Evolutionary conservation across 2,888 invertebrate genomes (phyloP).

Genomic region (Apotomis betuletana): DNA sequence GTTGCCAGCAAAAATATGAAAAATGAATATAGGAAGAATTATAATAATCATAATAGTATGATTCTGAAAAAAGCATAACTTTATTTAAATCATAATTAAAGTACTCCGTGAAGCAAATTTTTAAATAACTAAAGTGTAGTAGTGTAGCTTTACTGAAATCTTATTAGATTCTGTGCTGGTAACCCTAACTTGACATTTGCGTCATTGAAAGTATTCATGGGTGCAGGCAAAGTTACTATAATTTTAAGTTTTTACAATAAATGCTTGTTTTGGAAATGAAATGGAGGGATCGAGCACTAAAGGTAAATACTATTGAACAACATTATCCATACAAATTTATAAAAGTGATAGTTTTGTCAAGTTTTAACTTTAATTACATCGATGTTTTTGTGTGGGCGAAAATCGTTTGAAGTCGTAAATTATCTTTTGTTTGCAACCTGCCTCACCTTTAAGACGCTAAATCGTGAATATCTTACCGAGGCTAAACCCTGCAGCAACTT

Average conservation of each 20-base stretch:
- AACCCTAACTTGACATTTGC: conserved; percentile 42
- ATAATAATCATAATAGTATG: no score
- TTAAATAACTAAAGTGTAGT: neutral
- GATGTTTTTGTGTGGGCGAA: conserved; percentile 75
- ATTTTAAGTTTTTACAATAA: conserved; percentile 47
- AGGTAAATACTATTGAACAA: conserved; percentile 56
- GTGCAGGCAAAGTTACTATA: conserved; percentile 42
- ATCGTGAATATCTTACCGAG: neutral
- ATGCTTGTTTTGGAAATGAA: conserved; percentile 65
- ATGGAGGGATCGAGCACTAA: conserved; percentile 71
- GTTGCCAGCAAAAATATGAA: conserved; percentile 14
- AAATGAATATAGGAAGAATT: no score
- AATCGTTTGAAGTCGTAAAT: conserved; percentile 62
- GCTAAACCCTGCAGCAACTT: neutral
- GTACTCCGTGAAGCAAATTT: no score
- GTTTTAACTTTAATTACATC: conserved; percentile 60
- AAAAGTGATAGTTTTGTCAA: conserved; percentile 41
- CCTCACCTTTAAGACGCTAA: conserved; percentile 46
- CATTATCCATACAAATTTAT: neutral
- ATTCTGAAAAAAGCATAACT: no score
- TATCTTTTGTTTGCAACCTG: conserved; percentile 71
- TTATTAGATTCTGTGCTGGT: conserved; percentile 14
- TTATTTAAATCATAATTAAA: no score
- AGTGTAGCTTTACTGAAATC: neutral
- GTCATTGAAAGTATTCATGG: conserved; percentile 42